Conservation (phyloP, 1,140 invertebrate genomes). For the Penaeus japonicus region DNA sequence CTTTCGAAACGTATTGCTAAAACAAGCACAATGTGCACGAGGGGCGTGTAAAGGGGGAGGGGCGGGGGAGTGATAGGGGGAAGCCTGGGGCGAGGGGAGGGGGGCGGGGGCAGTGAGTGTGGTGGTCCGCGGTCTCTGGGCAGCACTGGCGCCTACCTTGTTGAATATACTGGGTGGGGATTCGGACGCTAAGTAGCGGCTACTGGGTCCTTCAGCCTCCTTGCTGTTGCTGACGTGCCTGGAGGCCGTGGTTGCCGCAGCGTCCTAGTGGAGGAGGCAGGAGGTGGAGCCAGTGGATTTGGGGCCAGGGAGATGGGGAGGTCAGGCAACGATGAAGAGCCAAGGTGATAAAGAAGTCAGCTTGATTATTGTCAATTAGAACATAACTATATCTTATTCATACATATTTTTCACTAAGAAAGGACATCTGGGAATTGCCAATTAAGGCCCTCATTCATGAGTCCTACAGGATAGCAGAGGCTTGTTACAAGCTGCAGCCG, state of each 20-base stretch:
- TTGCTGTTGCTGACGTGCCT: constrained; percentile 15
- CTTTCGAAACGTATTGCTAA: no score
- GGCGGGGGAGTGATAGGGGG: background rate
- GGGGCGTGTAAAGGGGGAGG: background rate
- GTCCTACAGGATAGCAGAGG: no score
- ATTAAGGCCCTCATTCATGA: no score
- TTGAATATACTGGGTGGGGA: constrained; percentile 48
- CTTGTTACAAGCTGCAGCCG: no score
- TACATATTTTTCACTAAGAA: no score
- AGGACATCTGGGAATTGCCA: no score
- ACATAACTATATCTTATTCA: no score
- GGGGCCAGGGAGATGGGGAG: background rate
- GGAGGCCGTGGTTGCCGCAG: constrained; percentile 10
- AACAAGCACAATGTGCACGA: background rate
- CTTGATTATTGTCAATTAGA: background rate
- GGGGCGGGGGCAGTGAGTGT: background rate
- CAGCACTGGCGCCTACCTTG: constrained; percentile 43
- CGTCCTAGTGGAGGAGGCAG: constrained; percentile 49
- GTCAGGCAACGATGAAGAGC: background rate
- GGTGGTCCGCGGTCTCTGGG: background rate
- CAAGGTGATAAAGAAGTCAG: background rate
- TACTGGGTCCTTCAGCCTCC: constrained; percentile 39
- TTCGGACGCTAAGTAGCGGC: constrained; percentile 42
- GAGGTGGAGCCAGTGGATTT: constrained; percentile 34
- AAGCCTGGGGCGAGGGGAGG: background rate